These are phyloP conservation scores for Brachycybe producta DNA, from an alignment of 2,888 invertebrate species.

Conservation along the genomic window DNA sequence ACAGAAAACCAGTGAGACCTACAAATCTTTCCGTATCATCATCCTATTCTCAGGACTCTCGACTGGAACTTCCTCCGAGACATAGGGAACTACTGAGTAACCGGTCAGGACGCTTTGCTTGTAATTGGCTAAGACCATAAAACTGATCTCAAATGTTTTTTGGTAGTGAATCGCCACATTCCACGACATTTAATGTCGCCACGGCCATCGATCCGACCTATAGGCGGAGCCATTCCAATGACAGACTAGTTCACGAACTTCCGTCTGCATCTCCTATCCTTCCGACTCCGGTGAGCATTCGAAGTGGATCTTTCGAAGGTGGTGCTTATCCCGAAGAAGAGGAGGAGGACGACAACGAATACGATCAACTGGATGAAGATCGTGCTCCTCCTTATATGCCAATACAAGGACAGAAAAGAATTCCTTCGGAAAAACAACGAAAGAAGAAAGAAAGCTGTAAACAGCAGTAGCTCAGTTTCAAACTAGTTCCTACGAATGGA, in stretches of 20 bases:
- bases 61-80: too few species aligned
- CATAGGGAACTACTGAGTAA: too few species aligned
- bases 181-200: constrained; percentile 43
- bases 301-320: not conserved
- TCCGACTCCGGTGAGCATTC: not conserved
- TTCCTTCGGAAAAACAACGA: constrained; percentile 48
- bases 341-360: constrained; percentile 18
- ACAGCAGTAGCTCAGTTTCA: constrained; percentile 47
- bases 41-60: too few species aligned
- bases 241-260: too few species aligned
- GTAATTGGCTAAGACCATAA: too few species aligned
- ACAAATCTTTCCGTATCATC: too few species aligned
- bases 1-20: too few species aligned
- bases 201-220: constrained; percentile 55
- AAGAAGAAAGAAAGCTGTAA: constrained; percentile 49
- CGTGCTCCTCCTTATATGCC: constrained; percentile 57
- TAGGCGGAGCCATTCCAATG: too few species aligned
- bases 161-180: not conserved
- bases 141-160: too few species aligned
- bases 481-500: too few species aligned
- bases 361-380: constrained; percentile 25
- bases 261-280: not conserved
- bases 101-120: too few species aligned
- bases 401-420: constrained; percentile 57
- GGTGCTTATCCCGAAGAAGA: too few species aligned